Percentiles rank a stretch among this genome's conserved stretches.
Conservation (phyloP, 1,140 invertebrate genomes). For the Drosophila novamexicana region DNA sequence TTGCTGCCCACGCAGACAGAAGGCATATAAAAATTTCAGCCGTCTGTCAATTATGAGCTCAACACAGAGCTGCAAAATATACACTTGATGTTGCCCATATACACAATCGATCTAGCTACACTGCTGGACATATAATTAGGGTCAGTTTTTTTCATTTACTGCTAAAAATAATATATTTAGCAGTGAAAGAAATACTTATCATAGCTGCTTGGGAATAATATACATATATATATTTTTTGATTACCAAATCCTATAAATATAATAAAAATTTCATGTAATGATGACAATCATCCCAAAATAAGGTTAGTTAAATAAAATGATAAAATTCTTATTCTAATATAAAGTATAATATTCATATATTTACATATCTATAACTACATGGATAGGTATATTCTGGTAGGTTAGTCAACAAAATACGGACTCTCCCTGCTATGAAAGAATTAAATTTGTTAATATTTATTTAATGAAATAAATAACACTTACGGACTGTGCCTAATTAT, state of each 20-base stretch:
- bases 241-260: too few species aligned
- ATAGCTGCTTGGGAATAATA: background rate
- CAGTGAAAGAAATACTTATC: too few species aligned
- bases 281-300: too few species aligned
- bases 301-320: too few species aligned
- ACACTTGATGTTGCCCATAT: conserved; percentile 60
- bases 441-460: background rate
- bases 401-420: too few species aligned
- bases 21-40: conserved; percentile 68
- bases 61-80: conserved; percentile 52
- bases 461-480: background rate
- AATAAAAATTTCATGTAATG: too few species aligned
- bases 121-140: background rate
- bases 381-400: too few species aligned
- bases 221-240: conserved; percentile 10
- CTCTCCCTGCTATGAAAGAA: too few species aligned
- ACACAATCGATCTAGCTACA: conserved; percentile 19
- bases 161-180: background rate
- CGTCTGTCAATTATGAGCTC: conserved; percentile 75
- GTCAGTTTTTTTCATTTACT: background rate
- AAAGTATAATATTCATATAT: background rate
- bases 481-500: background rate
- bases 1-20: conserved; percentile 44
- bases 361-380: conserved; percentile 8
- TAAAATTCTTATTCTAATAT: too few species aligned